phyloP scores from a whole-genome alignment of 2,888 invertebrate species.

The Aspidapion aeneum region DNA sequence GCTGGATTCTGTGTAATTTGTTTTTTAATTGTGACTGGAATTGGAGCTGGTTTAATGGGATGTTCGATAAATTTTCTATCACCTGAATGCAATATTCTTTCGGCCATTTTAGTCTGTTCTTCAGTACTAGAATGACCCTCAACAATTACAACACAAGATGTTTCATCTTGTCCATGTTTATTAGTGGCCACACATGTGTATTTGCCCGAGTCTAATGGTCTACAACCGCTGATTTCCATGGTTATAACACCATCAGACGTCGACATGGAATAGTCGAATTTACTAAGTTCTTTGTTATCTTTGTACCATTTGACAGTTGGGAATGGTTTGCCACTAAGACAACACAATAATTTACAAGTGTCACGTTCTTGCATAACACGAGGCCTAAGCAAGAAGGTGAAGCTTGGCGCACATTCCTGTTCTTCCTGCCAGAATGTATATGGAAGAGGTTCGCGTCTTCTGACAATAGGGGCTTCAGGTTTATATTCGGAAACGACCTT shows the following conservation, averaged over 20 bases:
- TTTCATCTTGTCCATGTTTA: conserved; percentile 91
- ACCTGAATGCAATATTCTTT: conserved; percentile 86
- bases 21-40: conserved; percentile 64
- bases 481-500: conserved; percentile 65
- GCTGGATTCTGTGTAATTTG: conserved; percentile 48
- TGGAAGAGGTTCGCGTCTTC: conserved; percentile 77
- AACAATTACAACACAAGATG: conserved; percentile 91
- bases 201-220: conserved; percentile 93
- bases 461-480: conserved; percentile 66
- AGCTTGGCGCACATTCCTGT: conserved; percentile 89
- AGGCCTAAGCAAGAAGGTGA: conserved; percentile 97
- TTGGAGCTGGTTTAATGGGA: conserved; percentile 74
- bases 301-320: conserved; percentile 93
- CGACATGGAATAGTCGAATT: conserved; percentile 87
- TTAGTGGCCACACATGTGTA: conserved; percentile 94
- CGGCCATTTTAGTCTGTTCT: conserved; percentile 80
- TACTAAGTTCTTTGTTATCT: conserved; percentile 87
- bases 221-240: conserved; percentile 93
- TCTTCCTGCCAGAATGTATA: conserved; percentile 92
- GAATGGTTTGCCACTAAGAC: conserved; percentile 90
- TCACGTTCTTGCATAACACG: conserved; percentile 95
- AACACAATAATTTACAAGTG: conserved; percentile 96
- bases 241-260: conserved; percentile 95
- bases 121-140: conserved; percentile 79
- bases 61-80: conserved; percentile 87